Evolutionary conservation across 2,113 vertebrate genomes (phyloP).

Genomic region (Protobothrops flavoviridis): DNA sequence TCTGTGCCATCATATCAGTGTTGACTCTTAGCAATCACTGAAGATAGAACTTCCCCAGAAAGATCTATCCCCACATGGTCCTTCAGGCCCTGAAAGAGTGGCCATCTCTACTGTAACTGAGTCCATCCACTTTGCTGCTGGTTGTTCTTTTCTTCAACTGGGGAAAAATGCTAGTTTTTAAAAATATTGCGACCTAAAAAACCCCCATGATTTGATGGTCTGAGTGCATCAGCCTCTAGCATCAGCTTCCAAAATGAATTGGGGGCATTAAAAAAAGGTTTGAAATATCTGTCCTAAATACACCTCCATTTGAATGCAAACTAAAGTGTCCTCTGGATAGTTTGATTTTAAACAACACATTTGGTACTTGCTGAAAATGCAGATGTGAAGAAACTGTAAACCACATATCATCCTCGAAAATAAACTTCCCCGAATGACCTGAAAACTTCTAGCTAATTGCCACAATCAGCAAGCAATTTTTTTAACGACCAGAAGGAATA

Average conservation of each 20-base stretch:
- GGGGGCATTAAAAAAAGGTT: not conserved
- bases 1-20: not conserved
- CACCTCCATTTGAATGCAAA: not conserved
- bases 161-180: not conserved
- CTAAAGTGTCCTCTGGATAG: conserved; percentile 1
- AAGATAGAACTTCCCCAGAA: not conserved
- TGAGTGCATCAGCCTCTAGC: not conserved
- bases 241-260: not conserved
- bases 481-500: conserved; percentile 38
- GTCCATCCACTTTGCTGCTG: not conserved
- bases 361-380: conserved; percentile 30
- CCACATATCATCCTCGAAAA: conserved; percentile 18
- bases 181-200: not conserved
- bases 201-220: not conserved
- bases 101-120: not conserved
- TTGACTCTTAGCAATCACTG: not conserved
- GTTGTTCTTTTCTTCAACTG: not conserved
- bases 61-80: not conserved
- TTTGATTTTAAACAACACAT: conserved; percentile 21
- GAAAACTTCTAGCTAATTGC: conserved; percentile 29
- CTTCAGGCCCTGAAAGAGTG: not conserved
- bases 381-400: conserved; percentile 44
- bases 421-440: conserved; percentile 46
- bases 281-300: not conserved
- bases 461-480: conserved; percentile 26